Evolutionary conservation across 2,797 vertebrate species (phyloP), one percentile per base, ranked within the genome.

Genomic region (Pempheris klunzingeri): DNA sequence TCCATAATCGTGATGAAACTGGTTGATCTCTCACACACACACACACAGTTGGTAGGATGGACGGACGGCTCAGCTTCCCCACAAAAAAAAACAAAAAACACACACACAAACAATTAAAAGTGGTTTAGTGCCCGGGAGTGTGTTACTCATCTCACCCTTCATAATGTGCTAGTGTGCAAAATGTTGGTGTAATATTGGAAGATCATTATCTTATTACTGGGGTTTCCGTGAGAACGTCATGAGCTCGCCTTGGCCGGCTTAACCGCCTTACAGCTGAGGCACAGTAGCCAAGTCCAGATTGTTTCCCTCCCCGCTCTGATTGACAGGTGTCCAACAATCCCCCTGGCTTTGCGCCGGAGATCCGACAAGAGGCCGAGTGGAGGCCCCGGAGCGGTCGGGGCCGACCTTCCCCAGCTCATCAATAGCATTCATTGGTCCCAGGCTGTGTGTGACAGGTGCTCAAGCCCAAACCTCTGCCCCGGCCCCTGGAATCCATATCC

Each of bases 321-420:
- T 94, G 94, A 94, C 94, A 95, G 93, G 92, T 93, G 93, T 93
- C 93, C 88, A 81, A 80, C 91, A 90, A 93, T 93, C 94, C 93
- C 87, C 60, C 69, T 66, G 92, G 93, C 92, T 95, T 95, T 92
- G 84, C 85, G 78, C 93, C 90, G 86, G 93, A 95, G 93, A 94
- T 95, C 90, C 89, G 28, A 77, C 3, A 32, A 74, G 86, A 90
- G 82, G 83, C 87, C 26, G 62, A 43, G 60, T 3, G 84, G 88
- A 87, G 78, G 81, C 73, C 88, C 82, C 61, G 34, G 59, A 75
- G 85, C 39, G 70, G 80, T 82, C 39, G 43, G 63, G 77, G 70
- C 68, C 80, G 91, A 92, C 91, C 92, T 91, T 90, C 82, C 83
- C 72, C 34, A 60, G 80, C 84, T 92, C 92, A 88, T 92, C 90